Evolutionary conservation across 1,140 invertebrate genomes (phyloP).

Genomic region (Lepidotrigona ventralis): DNA sequence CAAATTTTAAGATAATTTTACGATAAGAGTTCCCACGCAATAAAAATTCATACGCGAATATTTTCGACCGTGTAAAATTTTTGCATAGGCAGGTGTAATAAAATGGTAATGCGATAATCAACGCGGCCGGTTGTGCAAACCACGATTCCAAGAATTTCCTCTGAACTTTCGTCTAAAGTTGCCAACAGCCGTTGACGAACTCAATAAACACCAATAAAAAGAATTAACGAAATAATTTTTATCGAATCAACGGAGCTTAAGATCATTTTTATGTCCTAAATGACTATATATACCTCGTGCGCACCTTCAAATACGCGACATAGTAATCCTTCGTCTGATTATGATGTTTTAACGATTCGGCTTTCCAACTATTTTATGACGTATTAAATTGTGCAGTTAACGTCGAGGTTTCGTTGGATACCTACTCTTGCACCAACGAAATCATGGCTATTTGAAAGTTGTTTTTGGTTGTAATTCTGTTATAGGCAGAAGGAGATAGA

Average conservation of each 20-base stretch:
- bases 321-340: neutral
- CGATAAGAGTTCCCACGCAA: neutral
- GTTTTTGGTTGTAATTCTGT: neutral
- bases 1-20: neutral
- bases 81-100: too few relatives aligned
- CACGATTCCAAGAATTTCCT: too few relatives aligned
- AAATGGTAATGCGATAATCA: too few relatives aligned
- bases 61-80: too few relatives aligned
- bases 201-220: neutral
- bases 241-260: neutral
- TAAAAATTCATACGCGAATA: too few relatives aligned
- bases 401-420: neutral
- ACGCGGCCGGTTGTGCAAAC: neutral
- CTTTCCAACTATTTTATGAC: neutral
- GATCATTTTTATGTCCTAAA: neutral
- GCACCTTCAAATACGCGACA: neutral
- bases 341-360: constrained; percentile 15
- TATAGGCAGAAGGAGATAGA: neutral
- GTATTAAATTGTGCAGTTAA: constrained; percentile 18
- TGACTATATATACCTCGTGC: neutral
- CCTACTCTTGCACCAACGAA: constrained; percentile 21
- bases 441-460: constrained; percentile 7
- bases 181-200: neutral
- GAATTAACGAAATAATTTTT: neutral
- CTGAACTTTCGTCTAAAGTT: neutral